These are phyloP conservation scores for Dicyrtomina minuta DNA, from an alignment of 2,888 invertebrate species.

Conservation along the genomic window DNA sequence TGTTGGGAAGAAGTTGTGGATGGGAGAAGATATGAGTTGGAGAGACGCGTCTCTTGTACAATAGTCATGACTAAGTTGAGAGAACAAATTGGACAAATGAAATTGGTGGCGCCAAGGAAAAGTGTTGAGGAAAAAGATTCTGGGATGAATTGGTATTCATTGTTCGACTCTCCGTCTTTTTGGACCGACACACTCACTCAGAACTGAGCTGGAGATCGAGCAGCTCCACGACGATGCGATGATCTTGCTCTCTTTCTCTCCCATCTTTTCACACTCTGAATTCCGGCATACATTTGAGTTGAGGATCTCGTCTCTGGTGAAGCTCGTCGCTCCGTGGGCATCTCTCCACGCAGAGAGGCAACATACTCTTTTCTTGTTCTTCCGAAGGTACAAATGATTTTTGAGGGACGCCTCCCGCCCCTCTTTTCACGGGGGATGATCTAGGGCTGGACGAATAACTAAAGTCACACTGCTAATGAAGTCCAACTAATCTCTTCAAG, in stretches of 20 bases:
- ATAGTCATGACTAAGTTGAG: too few species aligned
- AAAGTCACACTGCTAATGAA: conserved; percentile 12
- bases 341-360: too few species aligned
- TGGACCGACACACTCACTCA: too few species aligned
- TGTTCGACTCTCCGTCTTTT: too few species aligned
- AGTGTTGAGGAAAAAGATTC: not conserved
- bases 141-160: not conserved
- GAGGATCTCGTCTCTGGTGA: too few species aligned
- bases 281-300: not conserved
- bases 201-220: not conserved
- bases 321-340: too few species aligned
- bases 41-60: too few species aligned
- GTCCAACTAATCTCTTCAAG: conserved; percentile 16
- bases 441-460: conserved; percentile 6
- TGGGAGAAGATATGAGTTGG: too few species aligned
- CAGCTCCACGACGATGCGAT: too few species aligned
- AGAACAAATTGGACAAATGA: not conserved
- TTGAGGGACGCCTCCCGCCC: conserved; percentile 12
- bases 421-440: conserved; percentile 8
- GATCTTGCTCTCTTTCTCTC: not conserved
- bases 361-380: not conserved
- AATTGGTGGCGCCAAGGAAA: conserved; percentile 10
- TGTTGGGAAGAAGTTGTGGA: too few species aligned
- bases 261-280: not conserved
- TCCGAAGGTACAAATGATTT: not conserved